These are phyloP conservation scores for Hoplostethus mediterraneus DNA, from an alignment of 2,797 vertebrate species.

Conservation along the genomic window DNA sequence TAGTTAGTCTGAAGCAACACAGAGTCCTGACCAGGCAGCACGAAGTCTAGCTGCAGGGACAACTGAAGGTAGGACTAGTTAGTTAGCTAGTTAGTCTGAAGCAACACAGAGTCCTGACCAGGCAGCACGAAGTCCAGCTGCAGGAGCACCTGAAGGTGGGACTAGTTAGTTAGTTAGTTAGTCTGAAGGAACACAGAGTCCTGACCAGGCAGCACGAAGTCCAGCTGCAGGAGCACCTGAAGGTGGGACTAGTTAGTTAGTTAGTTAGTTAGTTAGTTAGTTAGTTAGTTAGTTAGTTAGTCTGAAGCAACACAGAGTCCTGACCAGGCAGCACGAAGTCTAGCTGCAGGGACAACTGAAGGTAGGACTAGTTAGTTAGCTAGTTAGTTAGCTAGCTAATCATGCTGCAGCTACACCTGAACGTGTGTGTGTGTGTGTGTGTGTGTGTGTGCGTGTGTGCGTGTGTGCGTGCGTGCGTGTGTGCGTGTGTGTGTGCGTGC, in stretches of 20 bases:
- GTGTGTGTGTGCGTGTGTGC: too few relatives aligned
- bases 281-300: too few relatives aligned
- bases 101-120: slow-evolving; percentile 94
- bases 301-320: slow-evolving; percentile 79
- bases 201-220: slow-evolving; percentile 95
- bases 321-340: slow-evolving; percentile 94
- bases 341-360: slow-evolving; percentile 97
- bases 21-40: slow-evolving; percentile 95
- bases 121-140: slow-evolving; percentile 95
- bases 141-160: slow-evolving; percentile 94
- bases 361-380: slow-evolving; percentile 74
- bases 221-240: slow-evolving; percentile 95
- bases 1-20: slow-evolving; percentile 90
- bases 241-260: too few relatives aligned
- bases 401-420: too few relatives aligned
- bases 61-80: slow-evolving; percentile 85
- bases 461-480: too few relatives aligned
- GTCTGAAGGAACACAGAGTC: slow-evolving; percentile 95
- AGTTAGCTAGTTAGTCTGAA: slow-evolving; percentile 81
- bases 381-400: background rate
- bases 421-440: background rate
- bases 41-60: slow-evolving; percentile 95
- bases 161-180: too few relatives aligned
- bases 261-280: too few relatives aligned
- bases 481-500: slow-evolving; percentile 15